Evolutionary conservation across 2,888 invertebrate species (phyloP), one percentile per base, ranked within the genome.

Genomic region (Lepeophtheirus nordmannii): DNA sequence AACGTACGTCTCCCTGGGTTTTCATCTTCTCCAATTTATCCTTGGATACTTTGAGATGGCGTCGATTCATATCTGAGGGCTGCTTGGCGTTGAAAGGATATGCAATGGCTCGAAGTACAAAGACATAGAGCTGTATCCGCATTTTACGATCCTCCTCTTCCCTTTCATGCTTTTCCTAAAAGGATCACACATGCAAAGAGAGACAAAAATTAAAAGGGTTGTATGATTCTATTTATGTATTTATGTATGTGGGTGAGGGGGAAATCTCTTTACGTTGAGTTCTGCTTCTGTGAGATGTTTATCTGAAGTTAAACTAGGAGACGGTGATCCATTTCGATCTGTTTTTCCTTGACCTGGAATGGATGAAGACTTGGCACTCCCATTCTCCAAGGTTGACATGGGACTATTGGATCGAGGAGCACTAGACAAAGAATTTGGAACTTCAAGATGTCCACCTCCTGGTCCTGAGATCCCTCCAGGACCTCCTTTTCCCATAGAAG

Each of bases 61-160:
- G 80, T 73, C 89, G 82, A 1, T 92, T 92, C 93, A 97, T 92
- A 76, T 99, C 98, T 10, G 93, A 94, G 0, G 94, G 93, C 75
- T 97, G 97, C 78, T 98, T 98, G 12, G 96, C 94, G 78, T 97
- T 99, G 80, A 98, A 98, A 10, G 97, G 97, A 79, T 98, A 97
- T 10, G 98, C 92, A 74, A 96, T 85, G 78, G 96, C 94, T 75
- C 97, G 82, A 30, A 65, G 92, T 70, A 98, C 90, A 77, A 98
- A 98, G 70, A 99, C 97, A 78, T 98, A 98, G 56, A 98, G 79
- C 76, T 98, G 98, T 68, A 98, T 84, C 68, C 91, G 84, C 69
- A 86, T 83, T 76, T 96, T 96, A 69, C 94, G 83, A 73, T 96
- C 93, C 74, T 96, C 96, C 77, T 98, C 96, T 75, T 96, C 87